Evolutionary conservation across 2,888 invertebrate genomes (phyloP).

Genomic region (Uloborus plumipes): DNA sequence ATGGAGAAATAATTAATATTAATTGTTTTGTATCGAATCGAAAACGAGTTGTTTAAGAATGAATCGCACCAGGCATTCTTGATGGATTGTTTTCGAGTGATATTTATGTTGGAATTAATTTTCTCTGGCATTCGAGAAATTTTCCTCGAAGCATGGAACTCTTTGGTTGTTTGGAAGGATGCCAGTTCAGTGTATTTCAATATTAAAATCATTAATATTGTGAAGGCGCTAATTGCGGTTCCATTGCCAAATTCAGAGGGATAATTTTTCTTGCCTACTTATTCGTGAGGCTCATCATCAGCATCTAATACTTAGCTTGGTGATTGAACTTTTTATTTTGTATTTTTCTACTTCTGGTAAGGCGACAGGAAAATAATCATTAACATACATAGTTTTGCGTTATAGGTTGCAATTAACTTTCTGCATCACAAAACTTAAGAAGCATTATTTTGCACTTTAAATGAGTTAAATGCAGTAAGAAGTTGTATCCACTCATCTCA

Average conservation of each 20-base stretch:
- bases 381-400: too few species aligned
- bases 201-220: conserved; percentile 55
- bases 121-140: conserved; percentile 47
- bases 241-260: conserved; percentile 3
- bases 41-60: conserved; percentile 43
- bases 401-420: too few species aligned
- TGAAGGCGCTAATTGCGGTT: conserved; percentile 29
- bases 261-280: too few species aligned
- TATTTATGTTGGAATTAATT: conserved; percentile 59
- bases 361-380: too few species aligned
- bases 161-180: conserved; percentile 19
- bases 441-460: too few species aligned
- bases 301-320: too few species aligned
- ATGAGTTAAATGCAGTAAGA: too few species aligned
- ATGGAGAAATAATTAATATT: conserved; percentile 58
- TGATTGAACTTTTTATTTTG: too few species aligned
- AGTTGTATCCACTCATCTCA: too few species aligned
- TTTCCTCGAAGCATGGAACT: background rate
- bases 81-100: conserved; percentile 52
- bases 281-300: too few species aligned
- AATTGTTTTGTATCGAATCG: conserved; percentile 58
- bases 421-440: too few species aligned
- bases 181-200: conserved; percentile 46
- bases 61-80: conserved; percentile 23
- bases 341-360: too few species aligned